phyloP scores from a whole-genome alignment of 2,797 vertebrate species.

The Tokudaia muenninki region DNA sequence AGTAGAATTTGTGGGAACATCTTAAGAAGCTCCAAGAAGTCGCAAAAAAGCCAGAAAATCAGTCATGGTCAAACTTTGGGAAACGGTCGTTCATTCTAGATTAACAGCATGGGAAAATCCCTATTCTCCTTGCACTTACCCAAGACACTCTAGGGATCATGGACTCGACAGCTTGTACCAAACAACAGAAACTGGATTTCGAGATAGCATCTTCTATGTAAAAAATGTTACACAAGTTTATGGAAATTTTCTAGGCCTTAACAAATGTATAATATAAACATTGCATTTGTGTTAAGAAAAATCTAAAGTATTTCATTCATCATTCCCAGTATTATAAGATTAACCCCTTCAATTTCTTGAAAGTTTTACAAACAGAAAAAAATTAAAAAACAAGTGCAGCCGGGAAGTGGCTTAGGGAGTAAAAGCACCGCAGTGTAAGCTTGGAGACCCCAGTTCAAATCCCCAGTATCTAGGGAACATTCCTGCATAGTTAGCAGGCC shows the following conservation, averaged over 20 bases:
- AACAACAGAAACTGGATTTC: conserved; percentile 1
- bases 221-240: conserved; percentile 4
- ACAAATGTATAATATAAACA: background rate
- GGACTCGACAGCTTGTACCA: background rate
- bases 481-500: background rate
- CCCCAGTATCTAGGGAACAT: background rate
- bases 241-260: conserved; percentile 31
- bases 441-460: background rate
- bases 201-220: background rate
- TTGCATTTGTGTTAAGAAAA: background rate
- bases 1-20: background rate
- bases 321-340: background rate
- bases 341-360: conserved; percentile 19
- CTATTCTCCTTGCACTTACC: background rate
- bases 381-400: background rate
- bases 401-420: background rate
- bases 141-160: background rate
- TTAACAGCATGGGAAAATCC: background rate
- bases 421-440: background rate
- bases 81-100: background rate
- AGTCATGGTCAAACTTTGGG: background rate
- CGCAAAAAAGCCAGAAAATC: background rate
- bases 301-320: background rate
- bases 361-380: conserved; percentile 4
- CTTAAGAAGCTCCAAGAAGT: conserved; percentile 19